Conservation (phyloP, 2,888 invertebrate species). For the Oeneis ivallda region DNA sequence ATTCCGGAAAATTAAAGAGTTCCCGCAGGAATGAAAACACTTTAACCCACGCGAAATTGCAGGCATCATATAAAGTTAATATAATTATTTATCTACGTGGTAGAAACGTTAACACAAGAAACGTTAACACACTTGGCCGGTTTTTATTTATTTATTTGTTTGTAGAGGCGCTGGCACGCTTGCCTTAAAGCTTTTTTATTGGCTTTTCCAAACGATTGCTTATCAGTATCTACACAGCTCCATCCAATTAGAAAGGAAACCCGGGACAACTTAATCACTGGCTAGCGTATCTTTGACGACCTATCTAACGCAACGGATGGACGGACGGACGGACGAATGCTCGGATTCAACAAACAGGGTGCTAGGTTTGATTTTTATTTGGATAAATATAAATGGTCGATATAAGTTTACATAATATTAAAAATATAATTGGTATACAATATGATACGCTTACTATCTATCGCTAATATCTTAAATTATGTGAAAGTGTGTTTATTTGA, state of each 20-base stretch:
- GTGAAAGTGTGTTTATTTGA: no score
- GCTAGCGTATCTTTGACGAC: slow-evolving; percentile 17
- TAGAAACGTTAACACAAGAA: not conserved
- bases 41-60: no score
- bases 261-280: slow-evolving; percentile 23
- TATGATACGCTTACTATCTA: no score
- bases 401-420: no score
- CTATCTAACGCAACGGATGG: slow-evolving; percentile 6
- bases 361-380: not conserved
- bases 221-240: slow-evolving; percentile 5
- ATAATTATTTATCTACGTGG: not conserved
- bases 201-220: slow-evolving; percentile 18
- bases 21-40: no score
- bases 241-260: slow-evolving; percentile 19
- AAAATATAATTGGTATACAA: not conserved
- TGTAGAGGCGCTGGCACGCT: slow-evolving; percentile 19
- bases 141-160: slow-evolving; percentile 17
- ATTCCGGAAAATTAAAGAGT: no score
- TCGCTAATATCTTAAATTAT: no score
- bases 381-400: not conserved
- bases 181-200: slow-evolving; percentile 19
- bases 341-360: not conserved
- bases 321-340: no score
- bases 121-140: not conserved
- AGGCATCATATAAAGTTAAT: no score